Percentiles rank a stretch among this genome's conserved stretches.
phyloP scores from a whole-genome alignment of 2,888 invertebrate species.

The Drosophila eohydei region DNA sequence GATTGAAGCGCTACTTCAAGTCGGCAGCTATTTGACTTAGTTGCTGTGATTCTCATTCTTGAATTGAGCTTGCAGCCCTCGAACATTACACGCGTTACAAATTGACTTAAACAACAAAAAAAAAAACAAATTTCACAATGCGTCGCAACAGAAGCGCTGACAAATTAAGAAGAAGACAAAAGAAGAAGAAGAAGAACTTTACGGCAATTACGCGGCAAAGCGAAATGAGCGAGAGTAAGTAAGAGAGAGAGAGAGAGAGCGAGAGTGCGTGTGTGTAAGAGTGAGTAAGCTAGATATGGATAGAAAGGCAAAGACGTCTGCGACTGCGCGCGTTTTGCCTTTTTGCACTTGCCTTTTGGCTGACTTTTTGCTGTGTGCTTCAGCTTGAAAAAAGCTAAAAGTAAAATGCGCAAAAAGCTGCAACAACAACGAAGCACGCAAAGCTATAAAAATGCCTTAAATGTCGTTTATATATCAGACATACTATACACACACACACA shows the following conservation, averaged over 20 bases:
- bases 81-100: conserved; percentile 56
- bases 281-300: not conserved
- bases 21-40: not conserved
- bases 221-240: not conserved
- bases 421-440: conserved; percentile 55
- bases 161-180: conserved; percentile 46
- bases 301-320: conserved; percentile 44
- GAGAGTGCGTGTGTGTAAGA: not conserved
- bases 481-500: not conserved
- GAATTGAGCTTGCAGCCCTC: conserved; percentile 12
- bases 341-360: conserved; percentile 59
- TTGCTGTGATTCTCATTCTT: conserved; percentile 17
- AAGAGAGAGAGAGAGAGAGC: not conserved
- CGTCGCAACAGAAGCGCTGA: conserved; percentile 53
- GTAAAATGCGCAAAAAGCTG: conserved; percentile 62
- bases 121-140: conserved; percentile 48
- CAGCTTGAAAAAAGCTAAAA: conserved; percentile 44
- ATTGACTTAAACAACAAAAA: conserved; percentile 24
- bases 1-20: not conserved
- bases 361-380: conserved; percentile 29
- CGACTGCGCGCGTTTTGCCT: conserved; percentile 61
- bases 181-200: conserved; percentile 33
- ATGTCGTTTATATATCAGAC: conserved; percentile 71
- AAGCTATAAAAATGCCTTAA: conserved; percentile 79
- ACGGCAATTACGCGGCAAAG: conserved; percentile 37